These are phyloP conservation scores for Epinephelus lanceolatus DNA, from an alignment of 2,113 vertebrate genomes.

Conservation along the genomic window DNA sequence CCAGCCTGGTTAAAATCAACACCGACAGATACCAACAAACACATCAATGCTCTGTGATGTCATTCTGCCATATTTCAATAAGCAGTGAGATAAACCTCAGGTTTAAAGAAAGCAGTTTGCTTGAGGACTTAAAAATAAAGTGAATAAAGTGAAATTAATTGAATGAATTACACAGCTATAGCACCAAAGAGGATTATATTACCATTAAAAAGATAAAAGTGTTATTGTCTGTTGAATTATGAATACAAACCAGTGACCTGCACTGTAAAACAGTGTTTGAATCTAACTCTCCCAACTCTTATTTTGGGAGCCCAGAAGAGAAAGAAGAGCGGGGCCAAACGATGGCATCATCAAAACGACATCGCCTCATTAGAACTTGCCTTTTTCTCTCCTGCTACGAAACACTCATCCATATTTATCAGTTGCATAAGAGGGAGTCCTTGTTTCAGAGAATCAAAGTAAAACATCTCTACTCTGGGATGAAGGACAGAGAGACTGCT, in stretches of 20 bases:
- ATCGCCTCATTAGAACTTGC: conserved; percentile 50
- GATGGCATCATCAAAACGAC: conserved; percentile 49
- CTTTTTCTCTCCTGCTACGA: conserved; percentile 30
- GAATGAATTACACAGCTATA: background rate
- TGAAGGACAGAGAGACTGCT: conserved; percentile 37
- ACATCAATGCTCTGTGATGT: background rate
- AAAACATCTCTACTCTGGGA: conserved; percentile 34
- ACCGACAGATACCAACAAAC: background rate
- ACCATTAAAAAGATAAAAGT: background rate
- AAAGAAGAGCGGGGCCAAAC: background rate
- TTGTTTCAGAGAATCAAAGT: conserved; percentile 52
- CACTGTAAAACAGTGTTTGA: background rate
- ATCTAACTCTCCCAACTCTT: background rate
- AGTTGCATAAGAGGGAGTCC: conserved; percentile 43
- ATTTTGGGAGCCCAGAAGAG: background rate
- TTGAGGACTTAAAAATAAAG: background rate
- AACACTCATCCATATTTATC: conserved; percentile 74
- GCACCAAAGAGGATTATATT: background rate
- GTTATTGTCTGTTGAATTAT: conserved; percentile 6
- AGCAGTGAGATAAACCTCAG: background rate
- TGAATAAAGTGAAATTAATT: background rate
- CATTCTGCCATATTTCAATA: no score
- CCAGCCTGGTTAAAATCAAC: no score
- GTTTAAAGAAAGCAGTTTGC: background rate
- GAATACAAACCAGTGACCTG: background rate